A percentile compares a stretch with the other conserved stretches of the same genome.
Evolutionary conservation across 2,113 vertebrate species (phyloP).

Genomic region (Pogonocichla stellata): DNA sequence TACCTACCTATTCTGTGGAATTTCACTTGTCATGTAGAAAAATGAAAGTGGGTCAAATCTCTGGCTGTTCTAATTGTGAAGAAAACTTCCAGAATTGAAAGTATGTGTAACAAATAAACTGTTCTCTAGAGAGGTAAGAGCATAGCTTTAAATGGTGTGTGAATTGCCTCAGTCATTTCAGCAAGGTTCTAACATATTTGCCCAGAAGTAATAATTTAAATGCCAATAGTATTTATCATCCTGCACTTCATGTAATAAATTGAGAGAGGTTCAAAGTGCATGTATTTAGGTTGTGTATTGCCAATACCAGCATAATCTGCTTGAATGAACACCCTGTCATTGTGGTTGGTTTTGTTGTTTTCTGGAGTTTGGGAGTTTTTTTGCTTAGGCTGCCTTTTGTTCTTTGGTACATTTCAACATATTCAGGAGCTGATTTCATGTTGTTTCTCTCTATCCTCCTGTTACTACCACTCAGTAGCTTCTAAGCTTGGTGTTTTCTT

Average conservation of each 20-base stretch:
- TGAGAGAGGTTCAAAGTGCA: background rate
- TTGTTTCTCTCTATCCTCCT: background rate
- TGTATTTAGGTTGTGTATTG: background rate
- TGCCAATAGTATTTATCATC: background rate
- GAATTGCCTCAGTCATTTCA: background rate
- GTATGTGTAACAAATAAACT: background rate
- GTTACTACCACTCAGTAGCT: background rate
- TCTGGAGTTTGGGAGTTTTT: background rate
- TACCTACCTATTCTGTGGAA: background rate
- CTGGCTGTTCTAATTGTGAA: slow-evolving; percentile 19
- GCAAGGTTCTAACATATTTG: background rate
- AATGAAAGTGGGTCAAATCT: background rate
- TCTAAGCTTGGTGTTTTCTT: background rate
- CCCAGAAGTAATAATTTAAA: background rate
- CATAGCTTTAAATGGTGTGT: background rate
- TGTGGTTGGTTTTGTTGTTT: background rate
- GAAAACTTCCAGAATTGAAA: background rate
- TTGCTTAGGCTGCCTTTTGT: background rate
- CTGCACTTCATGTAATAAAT: background rate
- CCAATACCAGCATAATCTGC: background rate
- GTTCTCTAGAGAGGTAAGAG: background rate
- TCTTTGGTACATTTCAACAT: background rate
- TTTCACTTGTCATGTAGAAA: slow-evolving; percentile 13
- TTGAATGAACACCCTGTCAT: background rate
- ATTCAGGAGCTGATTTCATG: background rate